Evolutionary conservation across 2,888 invertebrate species (phyloP).

Genomic region (Drosophila lutescens): DNA sequence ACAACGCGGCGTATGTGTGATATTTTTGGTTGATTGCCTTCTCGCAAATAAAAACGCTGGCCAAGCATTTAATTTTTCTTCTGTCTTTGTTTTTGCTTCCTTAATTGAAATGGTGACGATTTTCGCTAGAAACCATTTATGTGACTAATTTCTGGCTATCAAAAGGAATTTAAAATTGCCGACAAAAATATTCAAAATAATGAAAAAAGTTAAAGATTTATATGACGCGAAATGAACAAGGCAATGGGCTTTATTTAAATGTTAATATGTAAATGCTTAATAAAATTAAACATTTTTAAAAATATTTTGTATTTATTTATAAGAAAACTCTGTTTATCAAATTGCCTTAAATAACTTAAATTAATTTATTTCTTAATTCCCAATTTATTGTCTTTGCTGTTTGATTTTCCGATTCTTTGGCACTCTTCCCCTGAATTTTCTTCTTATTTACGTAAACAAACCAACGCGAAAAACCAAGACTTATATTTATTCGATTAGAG

Average conservation of each 20-base stretch:
- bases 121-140: slow-evolving; percentile 6
- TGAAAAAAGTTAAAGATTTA: background rate
- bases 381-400: background rate
- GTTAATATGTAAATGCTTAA: too few species aligned
- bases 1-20: slow-evolving; percentile 63
- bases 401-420: background rate
- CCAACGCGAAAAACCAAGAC: background rate
- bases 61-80: slow-evolving; percentile 3
- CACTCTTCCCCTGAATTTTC: slow-evolving; percentile 3
- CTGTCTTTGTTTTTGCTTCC: background rate
- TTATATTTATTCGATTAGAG: background rate
- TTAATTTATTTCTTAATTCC: background rate
- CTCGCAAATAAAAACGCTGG: slow-evolving; percentile 42
- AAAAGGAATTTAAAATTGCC: slow-evolving; percentile 1
- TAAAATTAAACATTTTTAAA: background rate
- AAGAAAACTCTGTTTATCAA: background rate
- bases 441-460: slow-evolving; percentile 29
- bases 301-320: background rate
- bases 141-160: slow-evolving; percentile 3
- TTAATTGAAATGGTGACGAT: slow-evolving; percentile 14
- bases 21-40: slow-evolving; percentile 20
- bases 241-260: too few species aligned
- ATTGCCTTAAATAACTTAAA: background rate
- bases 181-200: background rate
- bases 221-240: background rate